Evolutionary conservation across 2,113 vertebrate genomes (phyloP), one percentile per base, ranked within the genome.

Genomic region (Haemorhous mexicanus): DNA sequence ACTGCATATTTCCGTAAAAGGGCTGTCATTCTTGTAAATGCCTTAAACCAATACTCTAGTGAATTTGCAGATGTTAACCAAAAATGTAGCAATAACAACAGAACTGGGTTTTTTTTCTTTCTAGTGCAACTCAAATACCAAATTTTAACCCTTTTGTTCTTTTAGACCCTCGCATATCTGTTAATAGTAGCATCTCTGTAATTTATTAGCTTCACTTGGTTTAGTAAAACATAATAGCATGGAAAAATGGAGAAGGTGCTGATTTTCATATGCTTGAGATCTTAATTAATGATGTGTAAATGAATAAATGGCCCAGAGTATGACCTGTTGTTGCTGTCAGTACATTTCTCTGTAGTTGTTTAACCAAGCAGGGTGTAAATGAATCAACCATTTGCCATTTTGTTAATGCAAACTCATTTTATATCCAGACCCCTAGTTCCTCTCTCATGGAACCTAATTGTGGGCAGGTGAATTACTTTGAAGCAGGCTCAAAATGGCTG

Each of bases 51-150:
- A 56, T 87, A 50, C 73, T 84, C 75, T 9, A 28, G 82, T 77
- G 90, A 83, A 70, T 94, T 92, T 86, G 79, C 91, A 92, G 85
- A 94, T 90, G 78, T 94, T 88, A 87, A 58, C 55, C 24, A 58
- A 69, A 92, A 85, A 50, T 81, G 72, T 88, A 69, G 47, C 35
- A 90, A 74, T 75, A 89, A 49, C 20, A 85, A 28, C 33, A 62
- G 33, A 76, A 68, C n/a, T 37, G 11, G 21, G 24, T 5, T 4
- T 1, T 58, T 66, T 61, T 52, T 39, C 67, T 79, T 28, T 24
- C 22, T 52, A 70, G 27, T 72, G 41, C 26, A 27, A 46, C 43
- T 93, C 49, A 83, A 88, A 74, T 70, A 67, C 4, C 8, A 59
- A 55, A 67, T 53, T 64, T 28, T 43, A 91, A 58, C 30, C 15